phyloP scores from a whole-genome alignment of 2,888 invertebrate species.

The Drosophila subsilvestris region DNA sequence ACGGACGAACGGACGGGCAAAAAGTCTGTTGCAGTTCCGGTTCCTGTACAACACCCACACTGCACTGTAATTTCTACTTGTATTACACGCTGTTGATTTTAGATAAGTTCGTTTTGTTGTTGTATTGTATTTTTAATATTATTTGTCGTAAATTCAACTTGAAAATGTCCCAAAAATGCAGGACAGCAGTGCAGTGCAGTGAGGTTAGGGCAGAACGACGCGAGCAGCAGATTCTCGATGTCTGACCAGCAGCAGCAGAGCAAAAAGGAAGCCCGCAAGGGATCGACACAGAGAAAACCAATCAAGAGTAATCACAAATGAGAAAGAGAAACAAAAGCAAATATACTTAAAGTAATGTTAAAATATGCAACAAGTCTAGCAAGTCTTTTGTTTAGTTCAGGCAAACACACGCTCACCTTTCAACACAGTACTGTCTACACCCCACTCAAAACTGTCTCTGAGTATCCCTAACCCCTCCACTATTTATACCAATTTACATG shows the following conservation, averaged over 20 bases:
- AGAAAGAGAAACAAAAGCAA: constrained; percentile 31
- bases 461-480: constrained; percentile 30
- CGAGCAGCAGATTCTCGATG: constrained; percentile 1
- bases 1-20: not conserved
- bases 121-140: constrained; percentile 40
- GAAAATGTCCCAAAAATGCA: not conserved
- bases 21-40: constrained; percentile 7
- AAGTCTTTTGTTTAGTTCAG: constrained; percentile 63
- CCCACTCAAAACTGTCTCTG: constrained; percentile 4
- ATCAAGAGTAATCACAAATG: constrained; percentile 21
- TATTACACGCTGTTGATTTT: constrained; percentile 10
- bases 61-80: constrained; percentile 17
- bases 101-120: constrained; percentile 34
- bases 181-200: constrained; percentile 17
- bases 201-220: not conserved
- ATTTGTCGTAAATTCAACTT: constrained; percentile 23
- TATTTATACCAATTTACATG: constrained; percentile 59
- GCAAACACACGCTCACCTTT: constrained; percentile 39
- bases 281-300: constrained; percentile 1
- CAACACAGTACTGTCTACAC: constrained; percentile 16
- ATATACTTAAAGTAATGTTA: constrained; percentile 48
- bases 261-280: not conserved
- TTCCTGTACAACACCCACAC: not conserved
- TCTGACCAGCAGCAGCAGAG: constrained; percentile 2
- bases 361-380: constrained; percentile 51